A percentile compares a stretch with the other conserved stretches of the same genome.
Conservation (phyloP, 2,113 vertebrate species). For the Pteronura brasiliensis region DNA sequence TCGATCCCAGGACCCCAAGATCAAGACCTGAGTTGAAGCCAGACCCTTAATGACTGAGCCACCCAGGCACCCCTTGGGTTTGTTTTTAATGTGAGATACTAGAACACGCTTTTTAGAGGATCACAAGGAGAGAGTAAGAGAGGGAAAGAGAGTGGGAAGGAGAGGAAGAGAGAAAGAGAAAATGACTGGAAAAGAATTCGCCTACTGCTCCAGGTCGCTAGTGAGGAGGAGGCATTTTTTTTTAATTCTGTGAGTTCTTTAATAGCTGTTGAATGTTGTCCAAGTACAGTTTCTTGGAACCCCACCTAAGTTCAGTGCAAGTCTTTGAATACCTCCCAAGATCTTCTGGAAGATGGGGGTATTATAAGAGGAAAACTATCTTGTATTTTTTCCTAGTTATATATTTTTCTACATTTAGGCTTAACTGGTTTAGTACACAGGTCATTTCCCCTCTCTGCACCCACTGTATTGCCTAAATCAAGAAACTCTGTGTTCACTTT, state of each 20-base stretch:
- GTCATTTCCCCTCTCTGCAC: not conserved
- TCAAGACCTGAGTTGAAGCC: no score
- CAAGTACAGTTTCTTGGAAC: not conserved
- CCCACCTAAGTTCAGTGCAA: not conserved
- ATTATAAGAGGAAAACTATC: not conserved
- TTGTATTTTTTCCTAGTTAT: not conserved
- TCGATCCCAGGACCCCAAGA: no score
- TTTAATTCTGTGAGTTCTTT: not conserved
- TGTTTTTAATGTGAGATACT: not conserved
- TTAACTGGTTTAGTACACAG: not conserved
- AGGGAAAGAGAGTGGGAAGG: not conserved
- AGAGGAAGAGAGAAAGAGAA: not conserved
- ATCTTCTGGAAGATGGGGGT: not conserved
- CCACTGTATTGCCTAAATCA: not conserved
- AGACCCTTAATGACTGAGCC: no score
- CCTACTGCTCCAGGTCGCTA: not conserved
- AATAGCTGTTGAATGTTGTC: not conserved
- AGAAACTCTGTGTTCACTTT: not conserved
- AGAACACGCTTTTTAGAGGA: not conserved
- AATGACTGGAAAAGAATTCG: not conserved
- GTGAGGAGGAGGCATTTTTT: not conserved
- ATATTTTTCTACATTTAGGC: not conserved
- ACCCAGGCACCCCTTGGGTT: not conserved
- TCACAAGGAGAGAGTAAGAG: not conserved
- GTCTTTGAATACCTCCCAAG: not conserved